A percentile compares a stretch with the other conserved stretches of the same genome.
phyloP scores from a whole-genome alignment of 2,888 invertebrate species.

The Amiota minor region DNA sequence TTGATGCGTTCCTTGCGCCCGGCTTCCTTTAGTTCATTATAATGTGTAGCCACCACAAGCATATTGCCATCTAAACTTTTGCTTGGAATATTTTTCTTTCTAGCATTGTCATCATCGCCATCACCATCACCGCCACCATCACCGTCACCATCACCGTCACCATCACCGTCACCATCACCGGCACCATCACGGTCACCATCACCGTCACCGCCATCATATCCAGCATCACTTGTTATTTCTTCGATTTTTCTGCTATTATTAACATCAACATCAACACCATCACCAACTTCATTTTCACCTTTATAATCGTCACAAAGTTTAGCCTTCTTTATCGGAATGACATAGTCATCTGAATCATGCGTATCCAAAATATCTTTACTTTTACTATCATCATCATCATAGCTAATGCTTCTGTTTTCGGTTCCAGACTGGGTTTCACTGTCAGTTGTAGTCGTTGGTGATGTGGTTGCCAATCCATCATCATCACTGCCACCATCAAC shows the following conservation, averaged over 20 bases:
- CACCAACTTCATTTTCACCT: neutral
- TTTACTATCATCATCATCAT: neutral
- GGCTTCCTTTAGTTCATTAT: conserved; percentile 90
- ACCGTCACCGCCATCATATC: conserved; percentile 9
- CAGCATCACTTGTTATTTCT: neutral
- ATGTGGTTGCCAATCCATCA: conserved; percentile 11
- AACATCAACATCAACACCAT: conserved; percentile 1
- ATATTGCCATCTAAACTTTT: conserved; percentile 57
- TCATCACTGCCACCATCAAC: conserved; percentile 13
- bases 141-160: conserved; percentile 8
- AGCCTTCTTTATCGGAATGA: too few species aligned
- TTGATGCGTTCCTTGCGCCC: conserved; percentile 86
- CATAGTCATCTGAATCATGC: neutral
- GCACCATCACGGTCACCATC: conserved; percentile 5
- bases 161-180: neutral
- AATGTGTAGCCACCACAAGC: conserved; percentile 88
- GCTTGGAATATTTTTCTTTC: neutral
- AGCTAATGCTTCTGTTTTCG: neutral
- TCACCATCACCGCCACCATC: conserved; percentile 8
- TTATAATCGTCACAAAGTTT: neutral
- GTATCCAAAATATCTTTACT: neutral
- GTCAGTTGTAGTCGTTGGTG: conserved; percentile 17
- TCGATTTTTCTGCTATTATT: neutral
- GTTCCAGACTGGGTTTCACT: conserved; percentile 3
- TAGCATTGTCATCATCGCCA: neutral